Conservation (phyloP, 2,888 invertebrate genomes). For the Thera obeliscata region DNA sequence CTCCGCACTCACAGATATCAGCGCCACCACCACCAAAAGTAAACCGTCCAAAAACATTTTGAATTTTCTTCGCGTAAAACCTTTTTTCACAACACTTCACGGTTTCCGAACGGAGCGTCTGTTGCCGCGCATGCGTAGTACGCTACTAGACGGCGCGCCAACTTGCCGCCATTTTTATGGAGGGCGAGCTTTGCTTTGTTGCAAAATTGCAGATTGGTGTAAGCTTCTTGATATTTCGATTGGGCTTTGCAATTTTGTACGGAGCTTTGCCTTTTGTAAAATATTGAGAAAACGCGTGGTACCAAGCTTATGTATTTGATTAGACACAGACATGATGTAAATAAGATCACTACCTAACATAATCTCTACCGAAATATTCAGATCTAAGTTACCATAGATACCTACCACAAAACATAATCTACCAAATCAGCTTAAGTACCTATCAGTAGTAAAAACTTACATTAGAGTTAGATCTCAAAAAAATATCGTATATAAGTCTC, state of each 20-base stretch:
- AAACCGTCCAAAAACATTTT: conserved; percentile 48
- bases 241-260: background rate
- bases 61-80: background rate
- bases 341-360: too few relatives aligned
- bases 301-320: too few relatives aligned
- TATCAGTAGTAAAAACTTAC: too few relatives aligned
- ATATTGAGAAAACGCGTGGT: background rate
- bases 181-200: conserved; percentile 2
- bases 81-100: conserved; percentile 15
- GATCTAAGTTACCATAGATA: too few relatives aligned
- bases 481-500: too few relatives aligned
- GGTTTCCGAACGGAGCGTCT: conserved; percentile 17
- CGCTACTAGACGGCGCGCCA: conserved; percentile 45
- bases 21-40: conserved; percentile 45
- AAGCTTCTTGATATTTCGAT: conserved; percentile 14
- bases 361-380: too few relatives aligned
- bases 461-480: too few relatives aligned
- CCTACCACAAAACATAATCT: too few relatives aligned
- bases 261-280: conserved; percentile 2
- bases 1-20: conserved; percentile 48
- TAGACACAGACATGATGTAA: too few relatives aligned
- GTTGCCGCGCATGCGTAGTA: conserved; percentile 10
- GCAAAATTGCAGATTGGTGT: conserved; percentile 18
- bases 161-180: conserved; percentile 49
- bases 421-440: too few relatives aligned